Conservation (phyloP, 1,140 invertebrate genomes). For the Calosoma granatense region DNA sequence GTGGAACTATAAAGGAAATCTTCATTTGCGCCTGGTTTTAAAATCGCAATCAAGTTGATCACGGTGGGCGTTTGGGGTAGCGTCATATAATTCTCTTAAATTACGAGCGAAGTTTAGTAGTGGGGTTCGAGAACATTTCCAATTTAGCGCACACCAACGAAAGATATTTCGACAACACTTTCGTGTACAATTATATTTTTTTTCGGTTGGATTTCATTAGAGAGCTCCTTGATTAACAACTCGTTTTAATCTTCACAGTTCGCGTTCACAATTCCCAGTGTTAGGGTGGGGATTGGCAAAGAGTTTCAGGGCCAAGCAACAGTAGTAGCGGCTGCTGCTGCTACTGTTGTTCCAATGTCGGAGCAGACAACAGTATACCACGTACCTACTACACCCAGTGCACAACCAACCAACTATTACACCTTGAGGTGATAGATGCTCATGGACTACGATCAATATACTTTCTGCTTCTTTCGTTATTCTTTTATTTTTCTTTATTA, state of each 20-base stretch:
- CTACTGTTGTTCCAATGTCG: no score
- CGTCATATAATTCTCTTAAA: background rate
- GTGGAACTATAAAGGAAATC: background rate
- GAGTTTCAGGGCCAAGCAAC: background rate
- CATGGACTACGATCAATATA: no score
- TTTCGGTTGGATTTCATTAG: background rate
- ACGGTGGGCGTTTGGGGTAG: background rate
- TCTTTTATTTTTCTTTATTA: no score
- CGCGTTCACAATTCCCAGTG: background rate
- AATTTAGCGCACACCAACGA: background rate
- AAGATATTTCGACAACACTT: slow-evolving; percentile 8
- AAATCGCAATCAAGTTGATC: background rate
- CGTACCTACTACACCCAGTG: no score
- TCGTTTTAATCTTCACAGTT: slow-evolving; percentile 3
- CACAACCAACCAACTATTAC: no score
- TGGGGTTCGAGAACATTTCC: background rate
- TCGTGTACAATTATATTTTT: slow-evolving; percentile 8
- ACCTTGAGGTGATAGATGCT: no score
- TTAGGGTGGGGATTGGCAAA: background rate
- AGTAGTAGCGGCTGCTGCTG: background rate
- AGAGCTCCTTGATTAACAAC: slow-evolving; percentile 6
- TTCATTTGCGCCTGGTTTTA: background rate
- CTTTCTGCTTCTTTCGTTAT: no score
- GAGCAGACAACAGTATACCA: no score
- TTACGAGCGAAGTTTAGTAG: background rate